These are phyloP conservation scores for Scatophagus argus DNA, from an alignment of 2,113 vertebrate genomes.

Conservation along the genomic window DNA sequence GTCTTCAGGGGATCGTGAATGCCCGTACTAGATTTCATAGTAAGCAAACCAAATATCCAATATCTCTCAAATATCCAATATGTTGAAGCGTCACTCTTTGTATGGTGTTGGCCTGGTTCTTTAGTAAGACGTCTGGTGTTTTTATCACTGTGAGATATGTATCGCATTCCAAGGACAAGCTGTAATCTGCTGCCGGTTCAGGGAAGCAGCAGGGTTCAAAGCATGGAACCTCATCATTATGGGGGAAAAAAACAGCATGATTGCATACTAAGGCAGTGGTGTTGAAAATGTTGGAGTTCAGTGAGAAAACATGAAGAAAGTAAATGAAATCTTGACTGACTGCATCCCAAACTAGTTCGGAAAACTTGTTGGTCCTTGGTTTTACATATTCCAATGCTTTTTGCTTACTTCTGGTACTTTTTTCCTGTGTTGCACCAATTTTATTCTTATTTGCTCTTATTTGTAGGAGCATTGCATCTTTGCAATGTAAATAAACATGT, in stretches of 20 bases:
- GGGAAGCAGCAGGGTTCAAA: slow-evolving; percentile 16
- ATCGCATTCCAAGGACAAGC: slow-evolving; percentile 44
- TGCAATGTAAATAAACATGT: not conserved
- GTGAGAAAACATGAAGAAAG: not conserved
- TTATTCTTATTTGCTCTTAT: not conserved
- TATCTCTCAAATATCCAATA: too few relatives aligned
- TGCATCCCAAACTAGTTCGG: not conserved
- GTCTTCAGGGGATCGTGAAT: not conserved
- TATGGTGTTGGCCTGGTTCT: slow-evolving; percentile 4
- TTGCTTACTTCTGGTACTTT: not conserved
- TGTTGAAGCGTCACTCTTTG: too few relatives aligned
- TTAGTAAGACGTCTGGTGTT: slow-evolving; percentile 29
- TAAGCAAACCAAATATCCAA: too few relatives aligned
- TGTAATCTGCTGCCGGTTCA: slow-evolving; percentile 28
- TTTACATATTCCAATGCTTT: not conserved
- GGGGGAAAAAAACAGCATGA: not conserved
- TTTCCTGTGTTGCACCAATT: not conserved
- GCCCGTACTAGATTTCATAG: not conserved
- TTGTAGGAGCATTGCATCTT: not conserved
- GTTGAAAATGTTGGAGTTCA: not conserved
- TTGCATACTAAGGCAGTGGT: too few relatives aligned
- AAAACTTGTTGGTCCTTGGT: not conserved
- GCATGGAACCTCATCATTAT: slow-evolving; percentile 17
- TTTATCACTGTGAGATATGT: slow-evolving; percentile 60
- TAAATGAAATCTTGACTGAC: not conserved